phyloP scores from a whole-genome alignment of 2,113 vertebrate genomes.

The Paramormyrops kingsleyae region DNA sequence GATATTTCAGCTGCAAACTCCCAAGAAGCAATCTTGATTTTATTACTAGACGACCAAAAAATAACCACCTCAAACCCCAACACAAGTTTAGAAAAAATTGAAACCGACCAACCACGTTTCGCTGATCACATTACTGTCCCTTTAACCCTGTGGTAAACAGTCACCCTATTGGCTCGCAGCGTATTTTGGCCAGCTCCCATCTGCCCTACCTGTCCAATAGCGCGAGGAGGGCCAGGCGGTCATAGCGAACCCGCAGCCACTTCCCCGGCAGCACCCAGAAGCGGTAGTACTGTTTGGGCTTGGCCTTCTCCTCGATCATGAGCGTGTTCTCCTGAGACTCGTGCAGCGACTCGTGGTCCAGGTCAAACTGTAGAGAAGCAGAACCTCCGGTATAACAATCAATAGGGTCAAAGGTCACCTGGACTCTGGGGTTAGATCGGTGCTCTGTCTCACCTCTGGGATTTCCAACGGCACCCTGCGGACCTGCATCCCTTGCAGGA shows the following conservation, averaged over 20 bases:
- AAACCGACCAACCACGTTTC: background rate
- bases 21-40: background rate
- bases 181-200: background rate
- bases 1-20: background rate
- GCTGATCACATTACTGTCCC: background rate
- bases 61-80: background rate
- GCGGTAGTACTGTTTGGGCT: conserved; percentile 66
- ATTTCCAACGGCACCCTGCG: conserved; percentile 80
- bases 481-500: conserved; percentile 85
- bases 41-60: background rate
- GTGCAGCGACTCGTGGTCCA: conserved; percentile 82
- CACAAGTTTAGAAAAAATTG: background rate
- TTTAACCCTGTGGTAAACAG: background rate
- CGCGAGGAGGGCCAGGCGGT: conserved; percentile 64
- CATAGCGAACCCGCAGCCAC: conserved; percentile 67
- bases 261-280: conserved; percentile 66
- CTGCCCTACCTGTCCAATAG: conserved; percentile 62
- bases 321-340: conserved; percentile 86
- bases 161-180: background rate
- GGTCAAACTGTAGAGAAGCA: conserved; percentile 64
- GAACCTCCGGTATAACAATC: background rate
- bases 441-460: conserved; percentile 57
- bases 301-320: conserved; percentile 79
- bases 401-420: background rate
- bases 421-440: background rate